phyloP scores from a whole-genome alignment of 2,888 invertebrate genomes.

The Rosalia funebris region DNA sequence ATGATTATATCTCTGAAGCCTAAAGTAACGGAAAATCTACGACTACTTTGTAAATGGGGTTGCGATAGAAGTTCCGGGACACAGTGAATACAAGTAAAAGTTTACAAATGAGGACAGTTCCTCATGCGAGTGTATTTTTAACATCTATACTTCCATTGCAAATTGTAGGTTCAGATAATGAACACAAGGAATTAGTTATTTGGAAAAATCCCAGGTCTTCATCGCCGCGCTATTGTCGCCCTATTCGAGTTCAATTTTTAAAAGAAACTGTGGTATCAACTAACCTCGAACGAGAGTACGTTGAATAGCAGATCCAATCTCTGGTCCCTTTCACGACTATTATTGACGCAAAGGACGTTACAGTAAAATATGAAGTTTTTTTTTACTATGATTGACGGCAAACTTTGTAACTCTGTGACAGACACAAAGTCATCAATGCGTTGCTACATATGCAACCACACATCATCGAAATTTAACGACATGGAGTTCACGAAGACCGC shows the following conservation, averaged over 20 bases:
- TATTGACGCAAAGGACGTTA: neutral
- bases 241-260: slow-evolving; percentile 47
- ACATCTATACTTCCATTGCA: slow-evolving; percentile 44
- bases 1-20: neutral
- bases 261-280: slow-evolving; percentile 46
- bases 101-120: neutral
- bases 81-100: neutral
- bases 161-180: slow-evolving; percentile 28
- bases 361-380: slow-evolving; percentile 13
- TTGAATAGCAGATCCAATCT: slow-evolving; percentile 27
- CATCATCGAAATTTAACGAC: slow-evolving; percentile 38
- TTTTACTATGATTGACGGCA: slow-evolving; percentile 48
- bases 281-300: slow-evolving; percentile 41
- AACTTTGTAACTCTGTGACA: slow-evolving; percentile 23
- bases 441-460: slow-evolving; percentile 42
- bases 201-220: slow-evolving; percentile 52
- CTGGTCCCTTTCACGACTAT: slow-evolving; percentile 3
- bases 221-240: slow-evolving; percentile 47
- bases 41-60: neutral
- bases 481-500: slow-evolving; percentile 4
- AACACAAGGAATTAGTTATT: slow-evolving; percentile 34
- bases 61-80: neutral
- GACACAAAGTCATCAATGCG: slow-evolving; percentile 39
- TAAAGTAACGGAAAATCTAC: neutral
- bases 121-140: slow-evolving; percentile 51